Percentiles rank a stretch among this genome's conserved stretches.
These are phyloP conservation scores for Chelonus insularis DNA, from an alignment of 1,140 invertebrate genomes.

Conservation along the genomic window DNA sequence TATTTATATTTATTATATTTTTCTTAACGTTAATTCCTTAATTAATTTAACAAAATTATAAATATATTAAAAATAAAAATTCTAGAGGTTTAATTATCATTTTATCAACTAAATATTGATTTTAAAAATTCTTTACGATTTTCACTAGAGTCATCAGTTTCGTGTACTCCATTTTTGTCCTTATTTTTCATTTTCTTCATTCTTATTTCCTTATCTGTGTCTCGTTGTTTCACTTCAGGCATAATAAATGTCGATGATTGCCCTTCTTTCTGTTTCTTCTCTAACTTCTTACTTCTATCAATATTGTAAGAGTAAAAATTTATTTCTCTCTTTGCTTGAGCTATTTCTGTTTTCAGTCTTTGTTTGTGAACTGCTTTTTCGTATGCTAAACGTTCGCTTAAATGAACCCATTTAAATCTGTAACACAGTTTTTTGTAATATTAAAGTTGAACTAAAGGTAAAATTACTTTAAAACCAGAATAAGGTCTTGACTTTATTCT, in stretches of 20 bases:
- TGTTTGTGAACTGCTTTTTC: slow-evolving; percentile 88
- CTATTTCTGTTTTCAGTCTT: slow-evolving; percentile 82
- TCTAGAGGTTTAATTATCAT: not conserved
- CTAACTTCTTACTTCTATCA: slow-evolving; percentile 74
- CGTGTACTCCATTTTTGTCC: slow-evolving; percentile 26
- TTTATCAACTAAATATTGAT: slow-evolving; percentile 56
- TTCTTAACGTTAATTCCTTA: too few species aligned
- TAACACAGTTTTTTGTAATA: slow-evolving; percentile 4
- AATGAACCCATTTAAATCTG: slow-evolving; percentile 93
- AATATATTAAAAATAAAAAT: not conserved
- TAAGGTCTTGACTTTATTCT: too few species aligned
- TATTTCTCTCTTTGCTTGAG: slow-evolving; percentile 87
- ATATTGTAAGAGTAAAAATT: slow-evolving; percentile 83
- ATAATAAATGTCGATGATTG: slow-evolving; percentile 38
- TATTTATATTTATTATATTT: too few species aligned
- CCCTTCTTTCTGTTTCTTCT: slow-evolving; percentile 55
- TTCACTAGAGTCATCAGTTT: slow-evolving; percentile 24
- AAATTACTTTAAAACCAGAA: not conserved
- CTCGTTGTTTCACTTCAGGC: slow-evolving; percentile 54
- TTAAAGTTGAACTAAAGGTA: slow-evolving; percentile 12
- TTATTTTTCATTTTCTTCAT: slow-evolving; percentile 43
- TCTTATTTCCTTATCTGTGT: slow-evolving; percentile 53
- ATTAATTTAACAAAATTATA: too few species aligned
- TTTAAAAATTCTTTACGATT: slow-evolving; percentile 59
- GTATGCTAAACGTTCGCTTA: slow-evolving; percentile 90